phyloP scores from a whole-genome alignment of 2,797 vertebrate species.

The Molossus molossus region DNA sequence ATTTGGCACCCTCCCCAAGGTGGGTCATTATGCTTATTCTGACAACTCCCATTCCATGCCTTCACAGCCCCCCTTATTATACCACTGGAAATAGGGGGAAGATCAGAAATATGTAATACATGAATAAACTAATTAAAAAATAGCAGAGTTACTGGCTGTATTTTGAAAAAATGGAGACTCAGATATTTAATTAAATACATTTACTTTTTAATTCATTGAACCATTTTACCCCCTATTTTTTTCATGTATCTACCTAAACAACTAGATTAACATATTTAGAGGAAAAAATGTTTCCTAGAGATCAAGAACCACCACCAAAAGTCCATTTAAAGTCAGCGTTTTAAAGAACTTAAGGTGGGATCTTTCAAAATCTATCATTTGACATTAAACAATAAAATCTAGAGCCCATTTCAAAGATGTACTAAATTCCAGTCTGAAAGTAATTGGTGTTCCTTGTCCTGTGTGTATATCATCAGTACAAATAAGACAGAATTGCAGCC shows the following conservation, averaged over 20 bases:
- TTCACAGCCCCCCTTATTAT: background rate
- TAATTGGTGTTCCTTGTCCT: slow-evolving; percentile 31
- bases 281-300: slow-evolving; percentile 3
- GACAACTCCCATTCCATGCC: background rate
- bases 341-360: slow-evolving; percentile 19
- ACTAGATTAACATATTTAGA: background rate
- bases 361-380: slow-evolving; percentile 64
- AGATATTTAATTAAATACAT: slow-evolving; percentile 37
- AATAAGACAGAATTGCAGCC: slow-evolving; percentile 5
- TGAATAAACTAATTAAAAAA: background rate
- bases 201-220: slow-evolving; percentile 19
- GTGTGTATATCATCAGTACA: slow-evolving; percentile 4
- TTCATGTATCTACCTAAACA: background rate
- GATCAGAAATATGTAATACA: background rate
- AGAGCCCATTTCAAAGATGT: slow-evolving; percentile 55
- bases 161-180: slow-evolving; percentile 24
- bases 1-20: background rate
- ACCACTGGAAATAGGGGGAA: background rate
- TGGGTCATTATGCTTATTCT: background rate
- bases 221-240: background rate
- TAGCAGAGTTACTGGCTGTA: slow-evolving; percentile 17
- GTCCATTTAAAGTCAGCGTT: slow-evolving; percentile 33
- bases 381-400: slow-evolving; percentile 62
- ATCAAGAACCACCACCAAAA: slow-evolving; percentile 35
- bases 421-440: slow-evolving; percentile 47